Percentiles rank a stretch among this genome's conserved stretches.
These are phyloP conservation scores for Gnathonemus echidnorhynchus DNA, from an alignment of 2,113 vertebrate species.

Conservation along the genomic window DNA sequence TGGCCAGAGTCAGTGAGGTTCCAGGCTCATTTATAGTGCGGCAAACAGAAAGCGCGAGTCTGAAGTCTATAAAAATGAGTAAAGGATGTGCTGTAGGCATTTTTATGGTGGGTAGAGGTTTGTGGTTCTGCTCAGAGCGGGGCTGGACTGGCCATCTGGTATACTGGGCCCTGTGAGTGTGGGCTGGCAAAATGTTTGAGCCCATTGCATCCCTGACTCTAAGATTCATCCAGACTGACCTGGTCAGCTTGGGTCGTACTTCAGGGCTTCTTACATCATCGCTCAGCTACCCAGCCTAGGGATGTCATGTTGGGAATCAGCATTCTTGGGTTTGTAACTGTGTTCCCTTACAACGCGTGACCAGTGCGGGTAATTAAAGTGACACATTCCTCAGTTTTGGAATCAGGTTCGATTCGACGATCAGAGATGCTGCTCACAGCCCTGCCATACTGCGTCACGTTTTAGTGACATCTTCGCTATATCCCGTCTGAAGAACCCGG, in stretches of 20 bases:
- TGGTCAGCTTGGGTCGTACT: not conserved
- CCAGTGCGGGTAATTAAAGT: not conserved
- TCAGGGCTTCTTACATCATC: not conserved
- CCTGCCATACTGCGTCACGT: not conserved
- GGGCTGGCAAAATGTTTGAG: not conserved
- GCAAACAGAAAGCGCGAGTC: not conserved
- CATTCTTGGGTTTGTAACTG: not conserved
- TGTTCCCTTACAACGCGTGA: not conserved
- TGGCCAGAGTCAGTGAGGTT: not conserved
- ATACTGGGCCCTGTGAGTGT: not conserved
- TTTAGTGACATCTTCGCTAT: not conserved
- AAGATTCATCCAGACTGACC: not conserved
- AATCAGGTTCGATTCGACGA: not conserved
- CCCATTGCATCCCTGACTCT: not conserved
- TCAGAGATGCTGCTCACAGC: not conserved
- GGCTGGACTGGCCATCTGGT: not conserved
- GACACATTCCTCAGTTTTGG: not conserved
- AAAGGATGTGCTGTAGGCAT: not conserved
- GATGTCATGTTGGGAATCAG: not conserved
- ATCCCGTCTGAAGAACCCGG: not conserved
- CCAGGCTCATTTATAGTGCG: not conserved
- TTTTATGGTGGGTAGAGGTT: not conserved
- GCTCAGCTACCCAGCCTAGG: not conserved
- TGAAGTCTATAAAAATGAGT: not conserved
- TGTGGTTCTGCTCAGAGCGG: not conserved